These are phyloP conservation scores for Atta texana DNA, from an alignment of 1,140 invertebrate genomes.

Conservation along the genomic window DNA sequence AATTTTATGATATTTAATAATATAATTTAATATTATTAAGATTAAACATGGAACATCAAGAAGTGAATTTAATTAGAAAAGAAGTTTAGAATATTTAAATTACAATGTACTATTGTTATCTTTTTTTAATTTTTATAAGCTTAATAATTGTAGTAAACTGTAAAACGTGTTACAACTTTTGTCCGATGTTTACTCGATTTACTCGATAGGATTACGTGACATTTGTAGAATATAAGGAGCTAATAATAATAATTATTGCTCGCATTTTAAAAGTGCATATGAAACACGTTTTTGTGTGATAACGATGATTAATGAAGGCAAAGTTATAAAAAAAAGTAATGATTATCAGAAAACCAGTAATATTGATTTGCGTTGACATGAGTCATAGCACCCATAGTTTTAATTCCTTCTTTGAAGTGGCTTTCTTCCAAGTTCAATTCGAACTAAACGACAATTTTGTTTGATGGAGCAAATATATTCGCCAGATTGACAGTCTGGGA, in stretches of 20 bases:
- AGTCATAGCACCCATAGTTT: neutral
- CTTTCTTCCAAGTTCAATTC: neutral
- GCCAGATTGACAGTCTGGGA: slow-evolving; percentile 5
- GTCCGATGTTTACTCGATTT: neutral
- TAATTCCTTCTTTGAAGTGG: neutral
- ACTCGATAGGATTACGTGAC: neutral
- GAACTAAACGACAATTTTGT: neutral
- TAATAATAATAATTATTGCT: slow-evolving; percentile 2
- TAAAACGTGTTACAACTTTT: neutral
- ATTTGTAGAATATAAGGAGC: neutral
- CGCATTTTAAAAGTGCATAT: neutral
- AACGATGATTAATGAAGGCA: neutral
- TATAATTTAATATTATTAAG: neutral
- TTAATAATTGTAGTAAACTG: no score
- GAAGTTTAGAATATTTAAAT: neutral
- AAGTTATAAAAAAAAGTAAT: neutral
- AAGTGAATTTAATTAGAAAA: neutral
- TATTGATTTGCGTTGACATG: neutral
- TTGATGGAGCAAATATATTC: slow-evolving; percentile 5
- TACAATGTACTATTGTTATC: neutral
- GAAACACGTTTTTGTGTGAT: neutral
- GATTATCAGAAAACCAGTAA: neutral
- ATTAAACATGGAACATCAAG: neutral
- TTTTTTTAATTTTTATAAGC: neutral
- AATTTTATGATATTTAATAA: no score